Conservation (phyloP, 1,140 invertebrate species). For the Dinoponera quadriceps region DNA sequence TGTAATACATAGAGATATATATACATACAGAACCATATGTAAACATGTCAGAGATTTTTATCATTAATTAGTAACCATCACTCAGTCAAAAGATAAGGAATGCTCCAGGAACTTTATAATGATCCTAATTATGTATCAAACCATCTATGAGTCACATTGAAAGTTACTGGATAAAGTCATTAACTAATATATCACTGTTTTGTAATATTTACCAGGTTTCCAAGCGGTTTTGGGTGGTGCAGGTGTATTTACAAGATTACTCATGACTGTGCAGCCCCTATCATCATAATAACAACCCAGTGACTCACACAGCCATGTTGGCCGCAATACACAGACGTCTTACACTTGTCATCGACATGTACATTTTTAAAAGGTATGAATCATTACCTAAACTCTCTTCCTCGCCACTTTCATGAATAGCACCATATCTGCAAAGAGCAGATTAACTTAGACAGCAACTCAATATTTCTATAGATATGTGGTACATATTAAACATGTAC, state of each 20-base stretch:
- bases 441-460: constrained; percentile 21
- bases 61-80: neutral
- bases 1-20: neutral
- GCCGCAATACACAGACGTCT: constrained; percentile 24
- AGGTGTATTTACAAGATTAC: constrained; percentile 66
- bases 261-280: constrained; percentile 71
- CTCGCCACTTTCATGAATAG: constrained; percentile 92
- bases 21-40: neutral
- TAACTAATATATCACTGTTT: constrained; percentile 5
- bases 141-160: neutral
- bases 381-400: constrained; percentile 83
- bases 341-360: neutral
- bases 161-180: neutral
- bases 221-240: constrained; percentile 77
- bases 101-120: neutral
- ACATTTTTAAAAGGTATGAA: neutral
- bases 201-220: constrained; percentile 78
- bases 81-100: neutral
- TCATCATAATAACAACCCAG: constrained; percentile 67
- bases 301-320: constrained; percentile 49
- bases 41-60: neutral
- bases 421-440: constrained; percentile 89
- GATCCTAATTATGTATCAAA: neutral
- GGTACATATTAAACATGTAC: neutral
- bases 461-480: neutral